Base-by-base conservation (phyloP, 2,888 invertebrate genomes). In the Crioceris asparagi region DNA sequence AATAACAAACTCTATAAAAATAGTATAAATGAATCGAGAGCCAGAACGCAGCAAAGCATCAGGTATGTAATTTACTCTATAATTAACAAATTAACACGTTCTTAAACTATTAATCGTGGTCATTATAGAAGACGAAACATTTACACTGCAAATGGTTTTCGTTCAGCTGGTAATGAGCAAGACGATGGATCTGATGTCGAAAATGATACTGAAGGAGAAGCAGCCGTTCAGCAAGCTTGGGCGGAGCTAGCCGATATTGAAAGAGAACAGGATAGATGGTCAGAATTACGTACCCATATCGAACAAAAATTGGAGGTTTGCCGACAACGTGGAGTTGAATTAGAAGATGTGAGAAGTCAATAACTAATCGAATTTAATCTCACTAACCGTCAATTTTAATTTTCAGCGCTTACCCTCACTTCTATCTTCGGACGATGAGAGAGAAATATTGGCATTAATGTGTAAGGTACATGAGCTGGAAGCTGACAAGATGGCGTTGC, bases 401-500 rank as follows among this genome's bases (percentile, higher is more conserved):
- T 50, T 58, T 1, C 57, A 84, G 88, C 84, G 85, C 67, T 67
- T 93, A 41, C 88, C 92, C 3, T 82, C 81, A 35, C 74, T 83
- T 36, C 78, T 91, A 36, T 84, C 79, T 56, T 86, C 84, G 43
- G 84, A 87, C 35, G 90, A 93, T 47, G 93, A 96, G 65, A 73
- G 86, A 27, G 94, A 96, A 60, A 77, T 94, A 38, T 64, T 90
- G 40, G 80, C 84, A 15, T 68, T 96, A 32, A 79, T 96, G 60
- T 86, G 91, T 55, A 77, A 87, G 48, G 91, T 94, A 25, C 93
- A 94, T 59, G 88, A 92, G 64, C 69, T 93, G 38, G 94, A 94
- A 66, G 91, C 93, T 1, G 90, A 92, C 61, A 94, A 91, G 67
- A 78, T 87, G 66, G 91, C 92, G 51, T 69, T 92, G 52, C 90